phyloP scores from a whole-genome alignment of 2,797 vertebrate genomes.

The Sebastes melanostomus region DNA sequence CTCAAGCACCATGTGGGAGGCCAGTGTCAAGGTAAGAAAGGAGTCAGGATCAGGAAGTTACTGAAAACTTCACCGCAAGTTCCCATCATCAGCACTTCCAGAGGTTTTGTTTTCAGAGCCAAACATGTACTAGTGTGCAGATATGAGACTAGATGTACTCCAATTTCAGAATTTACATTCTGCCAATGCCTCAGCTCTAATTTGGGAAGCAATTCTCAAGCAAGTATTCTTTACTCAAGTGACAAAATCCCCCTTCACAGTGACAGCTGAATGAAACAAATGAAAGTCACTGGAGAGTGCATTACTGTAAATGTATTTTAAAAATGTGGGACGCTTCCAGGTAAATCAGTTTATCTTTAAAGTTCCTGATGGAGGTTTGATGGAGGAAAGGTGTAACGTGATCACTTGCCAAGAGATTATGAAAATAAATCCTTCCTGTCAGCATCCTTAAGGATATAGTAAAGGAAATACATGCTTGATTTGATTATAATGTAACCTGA shows the following conservation, averaged over 20 bases:
- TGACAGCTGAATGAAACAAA: constrained; percentile 25
- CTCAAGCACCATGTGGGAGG: constrained; percentile 20
- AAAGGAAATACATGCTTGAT: constrained; percentile 52
- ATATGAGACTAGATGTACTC: not conserved
- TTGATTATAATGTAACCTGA: constrained; percentile 52
- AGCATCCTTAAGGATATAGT: constrained; percentile 45
- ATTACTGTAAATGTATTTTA: constrained; percentile 44
- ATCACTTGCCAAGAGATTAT: constrained; percentile 47
- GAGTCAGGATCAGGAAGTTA: not conserved
- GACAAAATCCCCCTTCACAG: constrained; percentile 3
- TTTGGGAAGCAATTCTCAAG: not conserved
- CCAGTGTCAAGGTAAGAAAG: constrained; percentile 18
- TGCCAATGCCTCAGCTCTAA: constrained; percentile 2
- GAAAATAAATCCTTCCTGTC: constrained; percentile 48
- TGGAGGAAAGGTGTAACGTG: constrained; percentile 38
- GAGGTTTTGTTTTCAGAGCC: constrained; percentile 4
- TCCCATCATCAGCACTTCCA: not conserved
- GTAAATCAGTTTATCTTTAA: constrained; percentile 50
- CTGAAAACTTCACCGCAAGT: not conserved
- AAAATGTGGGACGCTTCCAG: constrained; percentile 14
- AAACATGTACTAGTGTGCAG: not conserved
- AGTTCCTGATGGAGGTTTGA: constrained; percentile 34
- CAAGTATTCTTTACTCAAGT: not conserved
- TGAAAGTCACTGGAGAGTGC: constrained; percentile 13
- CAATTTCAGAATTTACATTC: not conserved